Evolutionary conservation across 2,113 vertebrate species (phyloP).

Genomic region (Sturnira hondurensis): DNA sequence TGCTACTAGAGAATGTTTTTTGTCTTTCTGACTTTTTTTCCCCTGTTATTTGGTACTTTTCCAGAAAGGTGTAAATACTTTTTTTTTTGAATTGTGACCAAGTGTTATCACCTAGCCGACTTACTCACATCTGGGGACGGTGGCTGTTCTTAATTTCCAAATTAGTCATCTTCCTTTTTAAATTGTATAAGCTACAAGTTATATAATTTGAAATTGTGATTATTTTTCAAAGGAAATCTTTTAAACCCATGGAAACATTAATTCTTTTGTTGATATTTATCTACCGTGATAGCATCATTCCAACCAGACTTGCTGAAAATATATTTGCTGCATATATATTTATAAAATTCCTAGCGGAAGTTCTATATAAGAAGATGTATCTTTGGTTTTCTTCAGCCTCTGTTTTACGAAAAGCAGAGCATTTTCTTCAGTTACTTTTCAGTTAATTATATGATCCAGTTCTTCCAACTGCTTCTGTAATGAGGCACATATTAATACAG

Average conservation of each 20-base stretch:
- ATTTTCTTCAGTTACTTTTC: conserved; percentile 60
- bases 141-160: conserved; percentile 65
- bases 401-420: conserved; percentile 42
- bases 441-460: conserved; percentile 67
- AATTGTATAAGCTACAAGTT: conserved; percentile 71
- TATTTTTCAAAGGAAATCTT: conserved; percentile 75
- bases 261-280: conserved; percentile 80
- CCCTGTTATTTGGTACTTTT: conserved; percentile 82
- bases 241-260: conserved; percentile 75
- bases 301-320: conserved; percentile 71
- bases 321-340: conserved; percentile 61
- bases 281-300: conserved; percentile 55
- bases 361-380: conserved; percentile 49
- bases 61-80: conserved; percentile 82
- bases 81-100: conserved; percentile 74
- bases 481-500: conserved; percentile 46
- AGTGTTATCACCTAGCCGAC: conserved; percentile 65
- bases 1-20: conserved; percentile 72
- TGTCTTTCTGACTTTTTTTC: conserved; percentile 38
- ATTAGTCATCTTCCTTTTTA: conserved; percentile 69
- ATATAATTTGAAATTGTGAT: conserved; percentile 71
- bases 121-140: conserved; percentile 54
- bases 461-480: conserved; percentile 63
- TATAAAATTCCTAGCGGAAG: conserved; percentile 51
- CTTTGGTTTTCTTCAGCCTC: conserved; percentile 54